Evolutionary conservation across 2,113 vertebrate species (phyloP).

Genomic region (Galeopterus variegatus): DNA sequence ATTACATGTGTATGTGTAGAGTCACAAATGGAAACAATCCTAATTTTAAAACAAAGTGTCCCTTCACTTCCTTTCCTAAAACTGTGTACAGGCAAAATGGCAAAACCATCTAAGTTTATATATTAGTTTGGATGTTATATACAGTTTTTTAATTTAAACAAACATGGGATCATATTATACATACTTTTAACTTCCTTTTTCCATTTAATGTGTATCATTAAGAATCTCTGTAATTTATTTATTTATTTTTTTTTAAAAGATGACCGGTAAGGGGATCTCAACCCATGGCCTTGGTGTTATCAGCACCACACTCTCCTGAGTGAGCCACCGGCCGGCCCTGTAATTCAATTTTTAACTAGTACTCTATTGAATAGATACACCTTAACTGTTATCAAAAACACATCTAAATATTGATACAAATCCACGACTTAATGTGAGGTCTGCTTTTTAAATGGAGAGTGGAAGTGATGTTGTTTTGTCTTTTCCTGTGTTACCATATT

Average conservation of each 20-base stretch:
- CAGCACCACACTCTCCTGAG: too few relatives aligned
- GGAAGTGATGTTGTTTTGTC: neutral
- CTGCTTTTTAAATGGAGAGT: neutral
- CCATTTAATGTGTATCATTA: neutral
- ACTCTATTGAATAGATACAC: neutral
- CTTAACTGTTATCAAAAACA: neutral
- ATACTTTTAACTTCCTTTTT: neutral
- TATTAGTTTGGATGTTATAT: neutral
- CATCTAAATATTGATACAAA: neutral
- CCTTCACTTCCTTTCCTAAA: neutral
- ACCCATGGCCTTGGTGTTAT: too few relatives aligned
- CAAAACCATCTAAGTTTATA: neutral
- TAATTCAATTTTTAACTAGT: slow-evolving; percentile 4
- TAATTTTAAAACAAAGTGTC: neutral
- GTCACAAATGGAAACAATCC: neutral
- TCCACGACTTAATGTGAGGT: neutral
- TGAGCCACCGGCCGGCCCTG: neutral
- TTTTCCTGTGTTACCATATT: neutral
- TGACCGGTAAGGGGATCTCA: too few relatives aligned
- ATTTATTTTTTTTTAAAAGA: too few relatives aligned
- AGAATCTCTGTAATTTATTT: slow-evolving; percentile 5
- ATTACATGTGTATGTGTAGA: neutral
- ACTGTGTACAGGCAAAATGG: neutral
- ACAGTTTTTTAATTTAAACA: slow-evolving; percentile 14
- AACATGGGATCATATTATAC: neutral